These are phyloP conservation scores for Dolichomitus sp. DNA, from an alignment of 2,888 invertebrate species.

Conservation along the genomic window DNA sequence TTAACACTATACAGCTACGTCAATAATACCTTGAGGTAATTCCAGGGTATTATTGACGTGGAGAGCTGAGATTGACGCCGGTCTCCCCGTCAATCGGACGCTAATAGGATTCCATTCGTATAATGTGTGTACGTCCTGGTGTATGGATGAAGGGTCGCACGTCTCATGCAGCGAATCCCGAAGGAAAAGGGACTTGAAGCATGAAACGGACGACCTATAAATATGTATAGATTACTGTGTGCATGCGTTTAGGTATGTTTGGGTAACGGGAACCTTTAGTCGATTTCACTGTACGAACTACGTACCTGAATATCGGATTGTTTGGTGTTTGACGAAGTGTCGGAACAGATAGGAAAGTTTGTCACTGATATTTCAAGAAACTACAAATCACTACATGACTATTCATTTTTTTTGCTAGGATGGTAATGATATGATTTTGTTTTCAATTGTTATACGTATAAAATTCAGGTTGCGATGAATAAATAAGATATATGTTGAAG, in stretches of 20 bases:
- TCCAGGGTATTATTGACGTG: conserved; percentile 51
- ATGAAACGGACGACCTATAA: conserved; percentile 42
- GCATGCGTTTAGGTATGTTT: conserved; percentile 29
- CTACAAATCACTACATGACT: neutral
- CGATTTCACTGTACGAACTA: neutral
- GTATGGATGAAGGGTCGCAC: conserved; percentile 24
- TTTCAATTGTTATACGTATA: neutral
- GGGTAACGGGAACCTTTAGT: conserved; percentile 35
- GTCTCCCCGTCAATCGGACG: conserved; percentile 61
- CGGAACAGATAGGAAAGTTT: neutral
- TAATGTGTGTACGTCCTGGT: conserved; percentile 32
- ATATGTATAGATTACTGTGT: conserved; percentile 36
- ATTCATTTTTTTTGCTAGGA: neutral
- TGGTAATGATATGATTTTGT: neutral
- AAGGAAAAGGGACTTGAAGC: conserved; percentile 27
- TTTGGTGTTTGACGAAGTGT: conserved; percentile 1
- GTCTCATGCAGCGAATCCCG: conserved; percentile 11
- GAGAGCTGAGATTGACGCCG: conserved; percentile 62
- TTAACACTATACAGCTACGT: conserved; percentile 45
- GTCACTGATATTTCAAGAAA: neutral
- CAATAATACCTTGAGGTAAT: conserved; percentile 45
- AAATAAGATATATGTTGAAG: neutral
- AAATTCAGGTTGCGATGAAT: neutral
- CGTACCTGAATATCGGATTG: conserved; percentile 1
- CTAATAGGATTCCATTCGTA: conserved; percentile 68